A percentile compares a stretch with the other conserved stretches of the same genome.
These are phyloP conservation scores for Drosophila serrata DNA, from an alignment of 1,140 invertebrate genomes.

Conservation along the genomic window DNA sequence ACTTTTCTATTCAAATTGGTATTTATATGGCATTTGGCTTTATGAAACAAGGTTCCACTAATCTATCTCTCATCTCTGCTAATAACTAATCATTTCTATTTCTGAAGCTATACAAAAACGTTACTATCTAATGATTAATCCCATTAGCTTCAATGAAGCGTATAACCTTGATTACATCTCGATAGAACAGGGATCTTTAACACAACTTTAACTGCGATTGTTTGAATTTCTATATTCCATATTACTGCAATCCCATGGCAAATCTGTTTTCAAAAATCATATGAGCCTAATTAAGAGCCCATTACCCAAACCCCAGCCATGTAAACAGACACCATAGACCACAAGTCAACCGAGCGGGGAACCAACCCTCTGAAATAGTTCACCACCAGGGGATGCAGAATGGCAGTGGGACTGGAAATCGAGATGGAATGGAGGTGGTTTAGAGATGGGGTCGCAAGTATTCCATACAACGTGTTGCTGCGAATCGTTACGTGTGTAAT, in stretches of 20 bases:
- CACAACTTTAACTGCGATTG: neutral
- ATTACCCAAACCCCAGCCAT: conserved; percentile 64
- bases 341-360: conserved; percentile 54
- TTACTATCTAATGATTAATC: neutral
- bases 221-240: neutral
- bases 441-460: conserved; percentile 21
- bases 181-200: neutral
- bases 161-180: neutral
- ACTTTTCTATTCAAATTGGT: no score
- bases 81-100: no score
- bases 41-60: no score
- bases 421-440: neutral
- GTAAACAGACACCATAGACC: conserved; percentile 76
- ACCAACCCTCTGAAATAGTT: conserved; percentile 23
- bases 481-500: conserved; percentile 67
- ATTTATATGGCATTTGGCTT: no score
- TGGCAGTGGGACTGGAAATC: neutral
- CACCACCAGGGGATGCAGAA: conserved; percentile 12
- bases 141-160: conserved; percentile 14
- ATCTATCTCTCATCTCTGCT: no score
- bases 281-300: conserved; percentile 82
- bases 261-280: conserved; percentile 57
- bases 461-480: conserved; percentile 32
- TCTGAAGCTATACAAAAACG: neutral
- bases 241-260: conserved; percentile 10